phyloP scores from a whole-genome alignment of 2,888 invertebrate genomes.

The Carterocephalus palaemon region DNA sequence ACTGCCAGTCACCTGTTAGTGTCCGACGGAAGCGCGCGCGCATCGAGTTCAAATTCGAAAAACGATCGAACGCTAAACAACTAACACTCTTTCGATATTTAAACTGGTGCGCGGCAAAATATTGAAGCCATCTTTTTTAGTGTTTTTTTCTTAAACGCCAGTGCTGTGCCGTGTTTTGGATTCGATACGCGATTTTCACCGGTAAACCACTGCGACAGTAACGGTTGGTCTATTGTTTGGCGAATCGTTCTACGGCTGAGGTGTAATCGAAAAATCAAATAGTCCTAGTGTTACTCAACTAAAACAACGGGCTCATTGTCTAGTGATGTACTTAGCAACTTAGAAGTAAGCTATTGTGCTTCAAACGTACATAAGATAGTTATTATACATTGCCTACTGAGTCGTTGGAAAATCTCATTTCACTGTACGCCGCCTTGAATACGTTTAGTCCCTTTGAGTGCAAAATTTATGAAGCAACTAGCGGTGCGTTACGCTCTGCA shows the following conservation, averaged over 20 bases:
- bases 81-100: conserved; percentile 51
- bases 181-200: conserved; percentile 56
- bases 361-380: conserved; percentile 11
- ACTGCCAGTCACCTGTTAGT: conserved; percentile 71
- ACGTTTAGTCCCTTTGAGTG: background rate
- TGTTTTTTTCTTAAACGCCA: conserved; percentile 31
- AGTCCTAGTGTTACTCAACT: conserved; percentile 9
- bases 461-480: no score
- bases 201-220: conserved; percentile 57
- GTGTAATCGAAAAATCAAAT: conserved; percentile 19
- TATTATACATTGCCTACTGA: conserved; percentile 9
- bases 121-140: conserved; percentile 28
- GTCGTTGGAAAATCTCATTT: conserved; percentile 10
- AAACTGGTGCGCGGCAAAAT: conserved; percentile 36
- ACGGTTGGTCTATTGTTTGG: conserved; percentile 28
- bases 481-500: no score
- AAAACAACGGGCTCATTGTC: conserved; percentile 19
- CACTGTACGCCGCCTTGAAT: background rate
- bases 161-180: conserved; percentile 41
- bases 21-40: conserved; percentile 63
- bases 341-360: conserved; percentile 14
- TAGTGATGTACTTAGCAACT: conserved; percentile 1
- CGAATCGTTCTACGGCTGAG: conserved; percentile 19
- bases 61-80: conserved; percentile 45
- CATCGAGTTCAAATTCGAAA: conserved; percentile 42